Percentiles rank a stretch among this genome's conserved stretches.
Conservation (phyloP, 2,888 invertebrate genomes). For the Cosmia trapezina region DNA sequence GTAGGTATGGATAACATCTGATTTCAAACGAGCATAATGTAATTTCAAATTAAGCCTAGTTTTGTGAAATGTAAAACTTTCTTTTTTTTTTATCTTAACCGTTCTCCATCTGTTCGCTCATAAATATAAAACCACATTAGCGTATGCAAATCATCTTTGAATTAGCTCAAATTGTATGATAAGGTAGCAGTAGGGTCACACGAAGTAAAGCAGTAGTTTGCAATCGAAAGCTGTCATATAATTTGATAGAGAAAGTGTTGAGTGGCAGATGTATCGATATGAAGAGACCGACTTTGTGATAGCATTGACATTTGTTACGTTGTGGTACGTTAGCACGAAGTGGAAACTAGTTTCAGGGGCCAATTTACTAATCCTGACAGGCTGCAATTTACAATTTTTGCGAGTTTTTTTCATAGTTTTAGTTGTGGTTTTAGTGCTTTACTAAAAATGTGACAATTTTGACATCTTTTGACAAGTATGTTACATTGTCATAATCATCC, state of each 20-base stretch:
- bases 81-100: background rate
- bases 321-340: background rate
- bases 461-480: no score
- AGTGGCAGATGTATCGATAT: constrained; percentile 59
- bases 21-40: background rate
- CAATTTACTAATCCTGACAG: no score
- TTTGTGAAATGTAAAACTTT: background rate
- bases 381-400: no score
- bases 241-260: constrained; percentile 74
- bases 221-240: constrained; percentile 71
- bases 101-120: background rate
- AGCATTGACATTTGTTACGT: constrained; percentile 20
- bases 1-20: background rate
- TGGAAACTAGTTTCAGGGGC: background rate
- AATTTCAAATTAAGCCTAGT: background rate
- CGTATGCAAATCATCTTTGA: constrained; percentile 8
- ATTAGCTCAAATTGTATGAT: background rate
- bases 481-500: no score
- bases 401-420: no score
- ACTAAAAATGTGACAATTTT: no score
- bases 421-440: no score
- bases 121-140: background rate
- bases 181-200: constrained; percentile 41
- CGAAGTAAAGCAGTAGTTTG: constrained; percentile 38
- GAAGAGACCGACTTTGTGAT: constrained; percentile 38